Evolutionary conservation across 2,113 vertebrate genomes (phyloP), one percentile per base, ranked within the genome.

Genomic region (Megalops atlanticus): DNA sequence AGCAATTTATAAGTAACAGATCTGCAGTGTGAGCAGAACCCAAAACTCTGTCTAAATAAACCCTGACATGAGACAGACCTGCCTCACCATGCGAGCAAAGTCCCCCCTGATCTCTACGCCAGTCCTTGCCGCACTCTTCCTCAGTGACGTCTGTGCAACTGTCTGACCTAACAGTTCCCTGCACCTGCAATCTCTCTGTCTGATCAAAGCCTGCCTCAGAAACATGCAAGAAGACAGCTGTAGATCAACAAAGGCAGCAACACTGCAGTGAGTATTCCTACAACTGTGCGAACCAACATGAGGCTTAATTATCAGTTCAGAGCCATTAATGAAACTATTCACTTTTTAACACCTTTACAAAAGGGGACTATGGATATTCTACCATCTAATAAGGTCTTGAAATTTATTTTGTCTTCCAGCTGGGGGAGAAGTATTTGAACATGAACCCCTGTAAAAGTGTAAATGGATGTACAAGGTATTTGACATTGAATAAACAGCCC

Each of bases 161-260:
- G 24, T 38, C 79, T 73, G 83, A 49, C 35, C 75, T 81, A 81
- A 40, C 27, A 36, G 3, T 39, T 18, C 68, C 64, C 79, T 73
- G 21, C 14, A 16, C 58, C 1, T 45, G 39, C 47, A 16, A 5
- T 27, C 21, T 10, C 15, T 21, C 69, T 77, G 43, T 18, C 38
- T 64, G 31, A 68, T 47, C 39, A n/a, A 16, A 40, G 16, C 21
- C 16, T 75, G n/a, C 75, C 72, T 70, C 52, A 49, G 38, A 35
- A 71, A 85, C 75, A 82, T 8, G 77, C 49, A 74, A 7, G 58
- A 7, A 52, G 38, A 69, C 40, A 6, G 3, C 16, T 75, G 40
- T n/a, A 69, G 35, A 47, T 43, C 58, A 64, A 0, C 43, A 10
- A 14, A 45, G 43, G 14, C 43, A 10, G 14, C 43, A 45, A 45